These are phyloP conservation scores for Saturnia pavonia DNA, from an alignment of 2,888 invertebrate species.

Conservation along the genomic window DNA sequence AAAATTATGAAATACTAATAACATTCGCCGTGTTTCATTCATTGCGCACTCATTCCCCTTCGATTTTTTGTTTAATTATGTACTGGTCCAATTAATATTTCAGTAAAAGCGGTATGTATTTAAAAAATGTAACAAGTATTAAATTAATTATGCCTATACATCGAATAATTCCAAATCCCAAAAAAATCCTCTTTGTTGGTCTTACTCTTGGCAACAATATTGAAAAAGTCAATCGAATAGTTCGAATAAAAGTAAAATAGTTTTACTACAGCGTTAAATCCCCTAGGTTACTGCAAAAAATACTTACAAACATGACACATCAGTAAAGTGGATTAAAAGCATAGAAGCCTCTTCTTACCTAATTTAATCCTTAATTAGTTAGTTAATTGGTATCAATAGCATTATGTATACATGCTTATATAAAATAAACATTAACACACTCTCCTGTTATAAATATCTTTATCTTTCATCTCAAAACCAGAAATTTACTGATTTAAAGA, in stretches of 20 bases:
- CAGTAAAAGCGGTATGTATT: not conserved
- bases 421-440: too few relatives aligned
- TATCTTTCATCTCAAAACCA: too few relatives aligned
- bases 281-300: not conserved
- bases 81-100: conserved; percentile 13
- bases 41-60: conserved; percentile 23
- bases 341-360: not conserved
- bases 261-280: not conserved
- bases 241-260: not conserved
- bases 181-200: not conserved
- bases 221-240: not conserved
- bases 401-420: not conserved
- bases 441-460: too few relatives aligned
- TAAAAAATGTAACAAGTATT: not conserved
- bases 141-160: too few relatives aligned
- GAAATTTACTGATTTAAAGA: too few relatives aligned
- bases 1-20: conserved; percentile 50
- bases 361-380: not conserved
- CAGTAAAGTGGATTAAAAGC: not conserved
- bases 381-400: not conserved
- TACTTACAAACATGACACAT: not conserved
- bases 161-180: too few relatives aligned
- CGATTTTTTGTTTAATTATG: conserved; percentile 12
- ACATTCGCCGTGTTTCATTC: conserved; percentile 27
- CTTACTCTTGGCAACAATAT: too few relatives aligned